These are phyloP conservation scores for Biston stratarius DNA, from an alignment of 2,888 invertebrate species.

Conservation along the genomic window DNA sequence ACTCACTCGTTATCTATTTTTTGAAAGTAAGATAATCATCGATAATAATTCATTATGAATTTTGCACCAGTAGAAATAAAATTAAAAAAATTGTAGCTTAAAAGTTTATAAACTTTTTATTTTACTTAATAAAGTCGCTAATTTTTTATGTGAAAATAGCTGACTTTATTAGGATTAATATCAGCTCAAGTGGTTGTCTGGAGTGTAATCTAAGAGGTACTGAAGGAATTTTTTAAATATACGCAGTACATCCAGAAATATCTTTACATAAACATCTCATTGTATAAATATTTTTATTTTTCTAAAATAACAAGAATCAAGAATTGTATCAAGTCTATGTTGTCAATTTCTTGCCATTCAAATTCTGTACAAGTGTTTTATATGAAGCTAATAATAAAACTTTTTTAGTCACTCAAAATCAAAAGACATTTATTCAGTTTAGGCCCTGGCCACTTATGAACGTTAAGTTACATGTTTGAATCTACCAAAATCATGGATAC, in stretches of 20 bases:
- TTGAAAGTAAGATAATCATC: conserved; percentile 42
- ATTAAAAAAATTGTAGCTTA: background rate
- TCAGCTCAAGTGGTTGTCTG: background rate
- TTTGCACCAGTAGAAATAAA: background rate
- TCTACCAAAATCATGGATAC: too few species aligned
- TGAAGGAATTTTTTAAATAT: conserved; percentile 17
- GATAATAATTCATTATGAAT: background rate
- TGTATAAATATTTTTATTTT: too few species aligned
- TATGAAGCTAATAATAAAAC: too few species aligned
- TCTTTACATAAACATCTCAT: background rate
- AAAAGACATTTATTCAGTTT: too few species aligned
- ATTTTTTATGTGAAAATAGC: background rate
- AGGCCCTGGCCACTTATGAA: too few species aligned
- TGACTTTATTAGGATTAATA: background rate
- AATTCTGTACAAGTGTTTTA: too few species aligned
- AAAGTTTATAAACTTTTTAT: background rate
- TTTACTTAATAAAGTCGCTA: background rate
- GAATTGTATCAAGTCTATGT: too few species aligned
- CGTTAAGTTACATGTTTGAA: too few species aligned
- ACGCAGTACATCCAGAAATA: background rate
- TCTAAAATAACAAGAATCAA: too few species aligned
- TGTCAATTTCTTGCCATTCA: too few species aligned
- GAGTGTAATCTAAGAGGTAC: background rate
- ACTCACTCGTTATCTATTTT: conserved; percentile 56
- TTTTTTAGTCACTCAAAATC: too few species aligned